A percentile compares a stretch with the other conserved stretches of the same genome.
Evolutionary conservation across 2,797 vertebrate species (phyloP).

Genomic region (Scarus forsteni): DNA sequence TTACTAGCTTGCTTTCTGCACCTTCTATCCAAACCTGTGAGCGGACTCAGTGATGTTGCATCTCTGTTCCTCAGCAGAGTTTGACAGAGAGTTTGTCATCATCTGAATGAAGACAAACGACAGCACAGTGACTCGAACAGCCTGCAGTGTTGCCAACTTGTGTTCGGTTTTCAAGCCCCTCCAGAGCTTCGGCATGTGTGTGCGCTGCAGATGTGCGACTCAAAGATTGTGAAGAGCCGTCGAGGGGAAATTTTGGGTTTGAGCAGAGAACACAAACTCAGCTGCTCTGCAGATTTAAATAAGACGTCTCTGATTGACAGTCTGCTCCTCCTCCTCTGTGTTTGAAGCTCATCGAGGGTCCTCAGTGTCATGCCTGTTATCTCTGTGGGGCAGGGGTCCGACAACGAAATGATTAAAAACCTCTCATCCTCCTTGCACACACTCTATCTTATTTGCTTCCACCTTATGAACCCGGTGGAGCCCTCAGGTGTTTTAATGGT

Average conservation of each 20-base stretch:
- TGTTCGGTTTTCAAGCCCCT: background rate
- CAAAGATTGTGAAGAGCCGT: background rate
- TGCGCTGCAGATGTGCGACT: constrained; percentile 23
- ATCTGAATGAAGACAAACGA: constrained; percentile 34
- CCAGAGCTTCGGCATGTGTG: constrained; percentile 10
- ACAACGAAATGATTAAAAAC: constrained; percentile 36
- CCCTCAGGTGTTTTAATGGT: too few relatives aligned
- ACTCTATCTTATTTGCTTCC: too few relatives aligned
- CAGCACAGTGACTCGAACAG: constrained; percentile 18
- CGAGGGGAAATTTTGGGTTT: background rate
- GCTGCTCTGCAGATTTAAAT: constrained; percentile 32
- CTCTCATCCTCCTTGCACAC: background rate
- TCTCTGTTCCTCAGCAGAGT: constrained; percentile 2
- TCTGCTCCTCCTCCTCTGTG: constrained; percentile 35
- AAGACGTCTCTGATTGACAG: constrained; percentile 65
- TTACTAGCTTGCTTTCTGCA: too few relatives aligned
- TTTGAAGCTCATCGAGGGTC: constrained; percentile 27
- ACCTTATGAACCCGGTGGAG: too few relatives aligned
- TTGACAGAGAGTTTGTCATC: constrained; percentile 7
- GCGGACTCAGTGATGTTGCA: background rate
- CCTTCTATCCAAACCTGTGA: background rate
- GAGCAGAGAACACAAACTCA: constrained; percentile 6
- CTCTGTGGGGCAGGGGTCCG: constrained; percentile 26
- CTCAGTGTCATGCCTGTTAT: constrained; percentile 47
- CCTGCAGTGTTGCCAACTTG: constrained; percentile 29